Percentiles rank a stretch among this genome's conserved stretches.
Evolutionary conservation across 2,888 invertebrate genomes (phyloP).

Genomic region (Phoenoteleia sp.): DNA sequence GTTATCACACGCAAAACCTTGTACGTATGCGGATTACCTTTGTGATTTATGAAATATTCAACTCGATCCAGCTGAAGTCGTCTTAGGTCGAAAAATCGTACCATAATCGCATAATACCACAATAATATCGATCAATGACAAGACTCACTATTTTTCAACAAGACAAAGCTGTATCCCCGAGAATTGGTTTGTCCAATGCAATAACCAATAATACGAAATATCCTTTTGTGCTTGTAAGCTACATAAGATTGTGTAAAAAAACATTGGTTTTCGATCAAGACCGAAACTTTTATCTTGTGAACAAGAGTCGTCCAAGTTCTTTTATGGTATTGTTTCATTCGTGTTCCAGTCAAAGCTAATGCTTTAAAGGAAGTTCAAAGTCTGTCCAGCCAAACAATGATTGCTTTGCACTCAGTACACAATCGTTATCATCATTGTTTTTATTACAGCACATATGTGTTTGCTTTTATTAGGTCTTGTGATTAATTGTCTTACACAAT

Average conservation of each 20-base stretch:
- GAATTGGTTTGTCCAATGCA: slow-evolving; percentile 78
- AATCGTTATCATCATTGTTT: slow-evolving; percentile 44
- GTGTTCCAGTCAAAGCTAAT: slow-evolving; percentile 82
- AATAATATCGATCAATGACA: slow-evolving; percentile 57
- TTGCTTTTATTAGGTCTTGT: slow-evolving; percentile 22
- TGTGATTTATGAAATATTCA: slow-evolving; percentile 66
- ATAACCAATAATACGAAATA: slow-evolving; percentile 81
- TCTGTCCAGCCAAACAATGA: slow-evolving; percentile 80
- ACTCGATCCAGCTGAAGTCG: slow-evolving; percentile 34
- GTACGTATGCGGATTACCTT: slow-evolving; percentile 59
- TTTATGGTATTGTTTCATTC: slow-evolving; percentile 82
- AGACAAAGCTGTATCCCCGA: slow-evolving; percentile 54
- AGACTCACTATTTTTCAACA: slow-evolving; percentile 46
- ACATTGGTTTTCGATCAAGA: slow-evolving; percentile 68
- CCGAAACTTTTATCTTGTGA: slow-evolving; percentile 68
- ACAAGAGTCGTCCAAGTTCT: slow-evolving; percentile 73
- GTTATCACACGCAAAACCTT: slow-evolving; percentile 45
- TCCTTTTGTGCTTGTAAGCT: slow-evolving; percentile 59
- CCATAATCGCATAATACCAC: slow-evolving; percentile 57
- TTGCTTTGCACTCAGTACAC: slow-evolving; percentile 74
- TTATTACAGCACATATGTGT: slow-evolving; percentile 26
- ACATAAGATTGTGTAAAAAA: slow-evolving; percentile 62
- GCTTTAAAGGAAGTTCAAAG: slow-evolving; percentile 79
- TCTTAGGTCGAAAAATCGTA: slow-evolving; percentile 51
- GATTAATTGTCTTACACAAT: slow-evolving; percentile 3